Evolutionary conservation across 2,797 vertebrate genomes (phyloP).

Genomic region (Arrhamphus sclerolepis): DNA sequence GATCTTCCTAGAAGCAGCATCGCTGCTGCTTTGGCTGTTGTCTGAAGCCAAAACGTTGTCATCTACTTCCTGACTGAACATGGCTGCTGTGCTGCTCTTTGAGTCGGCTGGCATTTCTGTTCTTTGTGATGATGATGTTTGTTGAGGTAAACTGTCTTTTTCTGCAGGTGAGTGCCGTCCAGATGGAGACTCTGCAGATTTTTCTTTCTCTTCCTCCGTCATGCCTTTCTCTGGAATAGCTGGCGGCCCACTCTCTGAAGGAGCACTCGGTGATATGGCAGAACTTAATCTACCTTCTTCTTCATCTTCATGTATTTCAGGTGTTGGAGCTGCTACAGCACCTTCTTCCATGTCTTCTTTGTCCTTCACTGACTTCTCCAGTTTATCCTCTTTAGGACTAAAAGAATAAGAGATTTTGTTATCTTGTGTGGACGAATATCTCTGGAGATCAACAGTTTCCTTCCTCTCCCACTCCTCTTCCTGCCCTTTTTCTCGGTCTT

Average conservation of each 20-base stretch:
- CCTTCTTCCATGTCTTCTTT: slow-evolving; percentile 53
- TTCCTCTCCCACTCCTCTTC: slow-evolving; percentile 83
- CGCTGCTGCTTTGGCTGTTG: slow-evolving; percentile 66
- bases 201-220: slow-evolving; percentile 70
- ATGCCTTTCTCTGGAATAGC: slow-evolving; percentile 44
- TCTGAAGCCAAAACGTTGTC: slow-evolving; percentile 80
- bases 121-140: slow-evolving; percentile 16
- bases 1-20: slow-evolving; percentile 64
- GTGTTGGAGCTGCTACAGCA: slow-evolving; percentile 7
- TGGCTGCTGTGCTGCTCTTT: slow-evolving; percentile 38
- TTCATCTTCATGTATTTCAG: slow-evolving; percentile 38
- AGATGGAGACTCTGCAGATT: slow-evolving; percentile 57
- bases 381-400: slow-evolving; percentile 76
- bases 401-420: slow-evolving; percentile 77
- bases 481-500: slow-evolving; percentile 74
- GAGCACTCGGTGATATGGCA: slow-evolving; percentile 72
- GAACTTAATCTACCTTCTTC: slow-evolving; percentile 66
- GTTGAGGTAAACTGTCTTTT: slow-evolving; percentile 68
- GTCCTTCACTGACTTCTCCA: slow-evolving; percentile 79
- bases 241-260: slow-evolving; percentile 63
- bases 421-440: slow-evolving; percentile 85
- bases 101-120: slow-evolving; percentile 48
- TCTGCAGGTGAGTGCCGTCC: slow-evolving; percentile 74
- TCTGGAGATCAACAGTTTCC: slow-evolving; percentile 83
- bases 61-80: slow-evolving; percentile 64